Evolutionary conservation across 2,888 invertebrate genomes (phyloP).

Genomic region (Ophonus ardosiacus): DNA sequence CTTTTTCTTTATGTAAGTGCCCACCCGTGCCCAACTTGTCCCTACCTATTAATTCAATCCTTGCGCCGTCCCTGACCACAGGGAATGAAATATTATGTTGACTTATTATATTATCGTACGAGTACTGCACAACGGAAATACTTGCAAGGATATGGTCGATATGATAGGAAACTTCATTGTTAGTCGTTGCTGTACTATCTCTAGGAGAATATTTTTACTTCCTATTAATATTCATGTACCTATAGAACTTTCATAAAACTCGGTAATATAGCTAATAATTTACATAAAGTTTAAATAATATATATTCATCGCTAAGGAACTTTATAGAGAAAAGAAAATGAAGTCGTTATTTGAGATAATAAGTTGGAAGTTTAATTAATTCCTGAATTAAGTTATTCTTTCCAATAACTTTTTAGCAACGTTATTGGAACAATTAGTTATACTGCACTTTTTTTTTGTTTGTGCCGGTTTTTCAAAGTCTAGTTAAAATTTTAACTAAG

Average conservation of each 20-base stretch:
- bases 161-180: slow-evolving; percentile 18
- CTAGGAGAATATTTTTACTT: slow-evolving; percentile 33
- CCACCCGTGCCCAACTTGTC: no score
- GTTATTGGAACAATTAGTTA: no score
- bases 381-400: background rate
- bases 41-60: no score
- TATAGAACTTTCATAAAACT: slow-evolving; percentile 19
- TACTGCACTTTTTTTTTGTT: no score
- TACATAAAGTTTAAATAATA: slow-evolving; percentile 27
- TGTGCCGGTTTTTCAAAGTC: no score
- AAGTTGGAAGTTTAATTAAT: background rate
- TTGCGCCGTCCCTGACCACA: no score
- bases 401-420: background rate
- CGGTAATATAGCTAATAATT: background rate
- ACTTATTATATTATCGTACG: slow-evolving; percentile 9
- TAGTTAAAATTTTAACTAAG: no score
- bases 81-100: slow-evolving; percentile 22
- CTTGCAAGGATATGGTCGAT: slow-evolving; percentile 10
- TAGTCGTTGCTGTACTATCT: background rate
- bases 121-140: background rate
- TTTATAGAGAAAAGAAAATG: background rate
- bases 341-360: background rate
- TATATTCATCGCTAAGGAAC: background rate
- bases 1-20: no score
- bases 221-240: slow-evolving; percentile 33